Evolutionary conservation across 23 tunicate species (phyloP).

Genomic region (Aplidium turbinatum): DNA sequence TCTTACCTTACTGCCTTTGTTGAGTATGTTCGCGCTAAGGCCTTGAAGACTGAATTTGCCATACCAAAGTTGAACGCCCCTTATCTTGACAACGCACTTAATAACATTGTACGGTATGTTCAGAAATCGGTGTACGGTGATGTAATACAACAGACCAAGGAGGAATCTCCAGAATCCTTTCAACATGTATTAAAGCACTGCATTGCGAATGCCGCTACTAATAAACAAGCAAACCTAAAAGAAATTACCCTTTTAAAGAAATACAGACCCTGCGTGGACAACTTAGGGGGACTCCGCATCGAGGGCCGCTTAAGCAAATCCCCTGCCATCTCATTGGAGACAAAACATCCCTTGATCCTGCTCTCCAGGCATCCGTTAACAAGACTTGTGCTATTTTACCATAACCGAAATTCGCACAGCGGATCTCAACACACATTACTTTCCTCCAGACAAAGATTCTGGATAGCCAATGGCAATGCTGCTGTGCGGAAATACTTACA

Average conservation of each 20-base stretch:
- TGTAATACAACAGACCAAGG: not conserved
- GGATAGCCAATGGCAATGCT: constrained; percentile 9
- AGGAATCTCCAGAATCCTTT: constrained; percentile 3
- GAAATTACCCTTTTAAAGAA: not conserved
- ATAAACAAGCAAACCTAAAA: not conserved
- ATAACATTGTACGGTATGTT: not conserved
- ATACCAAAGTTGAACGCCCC: constrained; percentile 1
- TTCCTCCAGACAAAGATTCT: not conserved
- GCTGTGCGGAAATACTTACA: not conserved
- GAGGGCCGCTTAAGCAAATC: constrained; percentile 4
- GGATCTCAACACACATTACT: constrained; percentile 13
- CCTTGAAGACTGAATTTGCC: not conserved
- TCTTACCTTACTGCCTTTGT: constrained; percentile 15
- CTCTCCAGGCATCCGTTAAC: constrained; percentile 20
- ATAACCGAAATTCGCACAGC: constrained; percentile 1
- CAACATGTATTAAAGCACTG: constrained; percentile 3
- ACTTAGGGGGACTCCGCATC: not conserved
- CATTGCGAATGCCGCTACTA: not conserved
- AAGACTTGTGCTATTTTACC: not conserved
- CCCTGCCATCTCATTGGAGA: not conserved
- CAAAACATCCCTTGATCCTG: constrained; percentile 4
- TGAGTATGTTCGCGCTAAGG: not conserved
- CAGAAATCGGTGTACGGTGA: not conserved
- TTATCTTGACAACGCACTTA: constrained; percentile 1
- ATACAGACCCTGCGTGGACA: not conserved